Evolutionary conservation across 2,797 vertebrate species (phyloP), one percentile per base, ranked within the genome.

Genomic region (Lacerta agilis): DNA sequence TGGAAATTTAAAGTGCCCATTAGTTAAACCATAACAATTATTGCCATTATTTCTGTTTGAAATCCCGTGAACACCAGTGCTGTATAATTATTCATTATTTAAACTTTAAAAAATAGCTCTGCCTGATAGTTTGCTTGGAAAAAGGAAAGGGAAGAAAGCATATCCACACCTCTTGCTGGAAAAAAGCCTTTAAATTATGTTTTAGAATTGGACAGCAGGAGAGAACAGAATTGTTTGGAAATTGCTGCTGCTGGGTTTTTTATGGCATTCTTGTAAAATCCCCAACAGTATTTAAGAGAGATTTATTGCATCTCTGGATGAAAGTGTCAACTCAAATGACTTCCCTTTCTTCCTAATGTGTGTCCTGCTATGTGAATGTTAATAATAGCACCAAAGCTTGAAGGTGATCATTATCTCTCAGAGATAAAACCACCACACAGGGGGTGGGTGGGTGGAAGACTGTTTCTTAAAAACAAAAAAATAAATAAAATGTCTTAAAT

Each of bases 361-460:
- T 64, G 1, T 83, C 5, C 82, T 61, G n/a, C 33, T 89, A 33
- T n/a, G 5, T 61, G 33, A 45, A 4, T 76, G 45, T 73, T n/a
- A 85, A 86, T 58, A 55, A 7, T 79, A 88, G 49, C 36, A 38
- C 8, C 38, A 45, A 81, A 58, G 3, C 79, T 41, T 8, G 67
- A 84, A 94, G 67, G 75, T 18, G 23, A 58, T 69, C n/a, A 25
- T 86, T 90, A 75, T 76, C 80, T 89, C 45, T 82, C 0, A 0
- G 4, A 3, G 78, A 38, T 36, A 41, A 82, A 86, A 83, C 69
- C 88, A 91, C 94, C 86, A 75, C 76, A 41, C 38, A 1, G 82
- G 76, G 45, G 17, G 58, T 17, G 18, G 58, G 18, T 17, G 18
- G 55, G 18, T 43, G 2, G 64, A 73, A 72, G 20, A 29, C 23